phyloP scores from a whole-genome alignment of 2,888 invertebrate genomes.

The Brenthis daphne region DNA sequence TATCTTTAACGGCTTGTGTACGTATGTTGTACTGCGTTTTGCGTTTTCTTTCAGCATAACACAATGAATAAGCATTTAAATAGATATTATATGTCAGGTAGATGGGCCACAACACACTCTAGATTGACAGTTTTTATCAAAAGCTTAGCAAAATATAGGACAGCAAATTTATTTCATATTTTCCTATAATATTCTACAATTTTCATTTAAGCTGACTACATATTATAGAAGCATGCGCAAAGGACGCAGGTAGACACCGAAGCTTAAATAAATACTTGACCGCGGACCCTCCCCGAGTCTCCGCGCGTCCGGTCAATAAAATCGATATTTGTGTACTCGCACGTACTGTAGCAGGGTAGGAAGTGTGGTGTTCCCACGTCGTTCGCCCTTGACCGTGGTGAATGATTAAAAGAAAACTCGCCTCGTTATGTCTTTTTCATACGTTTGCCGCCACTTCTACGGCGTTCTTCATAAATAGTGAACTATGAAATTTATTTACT shows the following conservation, averaged over 20 bases:
- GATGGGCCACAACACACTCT: neutral
- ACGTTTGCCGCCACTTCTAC: constrained; percentile 12
- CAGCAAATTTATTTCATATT: no score
- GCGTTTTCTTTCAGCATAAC: constrained; percentile 2
- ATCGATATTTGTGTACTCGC: constrained; percentile 29
- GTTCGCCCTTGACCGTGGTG: constrained; percentile 43
- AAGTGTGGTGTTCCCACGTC: constrained; percentile 33
- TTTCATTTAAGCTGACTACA: no score
- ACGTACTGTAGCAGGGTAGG: constrained; percentile 22
- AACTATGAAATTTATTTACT: constrained; percentile 11
- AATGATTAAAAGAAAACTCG: constrained; percentile 38
- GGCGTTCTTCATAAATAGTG: constrained; percentile 10
- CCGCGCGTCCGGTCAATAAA: constrained; percentile 21
- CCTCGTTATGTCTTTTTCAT: constrained; percentile 31
- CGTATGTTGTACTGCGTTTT: neutral
- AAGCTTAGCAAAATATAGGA: neutral
- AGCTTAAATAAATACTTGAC: constrained; percentile 16
- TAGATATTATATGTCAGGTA: neutral
- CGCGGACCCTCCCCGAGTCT: constrained; percentile 17
- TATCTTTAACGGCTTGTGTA: neutral
- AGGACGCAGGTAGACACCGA: constrained; percentile 1
- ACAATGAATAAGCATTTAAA: neutral
- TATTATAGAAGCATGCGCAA: neutral
- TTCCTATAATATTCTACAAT: no score
- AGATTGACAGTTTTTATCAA: neutral